Evolutionary conservation across 2,113 vertebrate genomes (phyloP).

Genomic region (Anthoscopus minutus): DNA sequence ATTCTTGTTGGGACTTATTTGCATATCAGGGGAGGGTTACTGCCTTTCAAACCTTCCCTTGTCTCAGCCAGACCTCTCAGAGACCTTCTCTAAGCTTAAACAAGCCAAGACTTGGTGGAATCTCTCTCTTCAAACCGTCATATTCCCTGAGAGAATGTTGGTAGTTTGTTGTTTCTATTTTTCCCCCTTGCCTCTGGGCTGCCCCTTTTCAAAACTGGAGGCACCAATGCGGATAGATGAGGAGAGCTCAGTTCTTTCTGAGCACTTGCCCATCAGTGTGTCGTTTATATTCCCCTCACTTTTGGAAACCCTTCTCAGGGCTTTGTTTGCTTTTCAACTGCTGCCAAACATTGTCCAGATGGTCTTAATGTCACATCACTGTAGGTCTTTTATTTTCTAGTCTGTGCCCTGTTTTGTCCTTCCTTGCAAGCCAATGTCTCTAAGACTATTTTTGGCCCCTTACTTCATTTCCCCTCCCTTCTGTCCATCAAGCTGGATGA

Average conservation of each 20-base stretch:
- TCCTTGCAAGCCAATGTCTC: constrained; percentile 48
- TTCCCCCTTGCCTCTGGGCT: not conserved
- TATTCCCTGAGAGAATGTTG: not conserved
- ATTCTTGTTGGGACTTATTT: not conserved
- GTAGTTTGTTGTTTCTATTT: not conserved
- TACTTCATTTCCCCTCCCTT: constrained; percentile 61
- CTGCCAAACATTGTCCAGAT: constrained; percentile 70
- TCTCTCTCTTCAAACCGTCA: constrained; percentile 1
- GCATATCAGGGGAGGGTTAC: not conserved
- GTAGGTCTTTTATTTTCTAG: constrained; percentile 64
- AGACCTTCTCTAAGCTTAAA: not conserved
- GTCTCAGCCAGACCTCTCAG: not conserved
- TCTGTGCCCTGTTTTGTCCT: constrained; percentile 47
- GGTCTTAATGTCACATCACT: constrained; percentile 65
- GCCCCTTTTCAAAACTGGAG: not conserved
- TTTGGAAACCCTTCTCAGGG: constrained; percentile 25
- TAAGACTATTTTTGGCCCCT: constrained; percentile 53
- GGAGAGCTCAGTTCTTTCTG: not conserved
- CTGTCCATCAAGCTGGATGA: constrained; percentile 37
- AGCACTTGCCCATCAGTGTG: not conserved
- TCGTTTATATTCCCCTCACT: constrained; percentile 49
- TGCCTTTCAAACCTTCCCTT: not conserved
- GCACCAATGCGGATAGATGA: not conserved
- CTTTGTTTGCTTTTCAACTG: constrained; percentile 51
- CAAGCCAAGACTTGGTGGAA: not conserved